Percentiles rank a stretch among this genome's conserved stretches.
These are phyloP conservation scores for Lacerta viridis DNA, from an alignment of 2,797 vertebrate species.

Conservation along the genomic window DNA sequence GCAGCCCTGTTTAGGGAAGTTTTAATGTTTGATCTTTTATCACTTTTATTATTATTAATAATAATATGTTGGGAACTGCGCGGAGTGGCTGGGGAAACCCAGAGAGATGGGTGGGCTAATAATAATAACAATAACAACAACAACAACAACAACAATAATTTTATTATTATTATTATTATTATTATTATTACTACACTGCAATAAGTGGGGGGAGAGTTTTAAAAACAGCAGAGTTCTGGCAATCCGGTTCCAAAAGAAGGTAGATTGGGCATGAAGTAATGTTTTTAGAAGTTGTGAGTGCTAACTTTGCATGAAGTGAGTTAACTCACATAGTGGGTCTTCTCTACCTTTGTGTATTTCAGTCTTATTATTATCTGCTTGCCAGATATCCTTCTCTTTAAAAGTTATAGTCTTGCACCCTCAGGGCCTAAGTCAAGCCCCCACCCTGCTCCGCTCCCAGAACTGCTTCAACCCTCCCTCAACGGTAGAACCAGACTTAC, in stretches of 20 bases:
- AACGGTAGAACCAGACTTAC: slow-evolving; percentile 19
- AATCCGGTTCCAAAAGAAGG: not conserved
- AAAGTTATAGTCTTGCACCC: not conserved
- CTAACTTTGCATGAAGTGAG: not conserved
- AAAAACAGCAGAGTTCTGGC: not conserved
- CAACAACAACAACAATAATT: no score
- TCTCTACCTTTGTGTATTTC: not conserved
- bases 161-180: no score
- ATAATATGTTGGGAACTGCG: no score
- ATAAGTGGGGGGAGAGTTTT: no score
- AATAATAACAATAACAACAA: no score
- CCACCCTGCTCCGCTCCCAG: not conserved
- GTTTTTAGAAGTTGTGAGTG: not conserved
- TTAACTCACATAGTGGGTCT: no score
- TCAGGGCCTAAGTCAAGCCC: not conserved
- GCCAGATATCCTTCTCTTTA: not conserved
- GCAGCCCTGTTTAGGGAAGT: no score
- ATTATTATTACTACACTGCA: no score
- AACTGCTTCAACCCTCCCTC: not conserved
- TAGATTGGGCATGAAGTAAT: not conserved
- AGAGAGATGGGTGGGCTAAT: no score
- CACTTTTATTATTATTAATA: no score
- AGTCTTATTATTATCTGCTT: not conserved
- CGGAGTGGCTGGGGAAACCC: no score
- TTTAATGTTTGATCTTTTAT: no score